These are phyloP conservation scores for Phymanthus crucifer DNA, from an alignment of 92 coral and sea anemone species.

Conservation along the genomic window DNA sequence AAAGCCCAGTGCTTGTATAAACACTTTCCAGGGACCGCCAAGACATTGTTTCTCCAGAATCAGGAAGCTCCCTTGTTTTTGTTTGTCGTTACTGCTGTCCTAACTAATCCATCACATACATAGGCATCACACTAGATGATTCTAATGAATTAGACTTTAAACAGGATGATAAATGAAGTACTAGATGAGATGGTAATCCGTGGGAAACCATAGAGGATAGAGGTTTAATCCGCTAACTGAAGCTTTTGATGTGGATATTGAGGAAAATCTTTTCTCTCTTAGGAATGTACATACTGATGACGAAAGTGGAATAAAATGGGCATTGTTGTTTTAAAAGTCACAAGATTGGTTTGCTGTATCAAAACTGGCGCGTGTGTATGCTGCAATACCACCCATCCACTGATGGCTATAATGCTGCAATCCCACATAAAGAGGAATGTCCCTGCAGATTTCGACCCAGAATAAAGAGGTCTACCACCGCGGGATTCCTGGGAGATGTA, in stretches of 20 bases:
- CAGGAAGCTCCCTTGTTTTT: conserved; percentile 33
- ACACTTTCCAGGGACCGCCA: conserved; percentile 21
- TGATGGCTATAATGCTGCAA: not conserved
- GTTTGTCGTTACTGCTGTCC: conserved; percentile 15
- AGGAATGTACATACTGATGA: conserved; percentile 25
- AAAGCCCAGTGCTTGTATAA: conserved; percentile 28
- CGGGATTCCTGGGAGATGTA: not conserved
- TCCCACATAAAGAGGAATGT: conserved; percentile 6
- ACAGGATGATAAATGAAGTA: conserved; percentile 12
- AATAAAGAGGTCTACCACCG: not conserved
- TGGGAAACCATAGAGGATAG: not conserved
- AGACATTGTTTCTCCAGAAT: conserved; percentile 4
- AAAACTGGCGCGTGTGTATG: not conserved
- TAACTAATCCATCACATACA: conserved; percentile 22
- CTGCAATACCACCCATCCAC: not conserved
- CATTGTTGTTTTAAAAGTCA: conserved; percentile 13
- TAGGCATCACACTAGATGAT: conserved; percentile 4
- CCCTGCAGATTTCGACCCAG: not conserved
- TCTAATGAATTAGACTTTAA: conserved; percentile 9
- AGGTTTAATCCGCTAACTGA: not conserved
- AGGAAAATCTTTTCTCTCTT: not conserved
- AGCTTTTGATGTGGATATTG: not conserved
- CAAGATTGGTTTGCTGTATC: conserved; percentile 15
- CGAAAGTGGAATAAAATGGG: conserved; percentile 2
- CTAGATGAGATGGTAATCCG: conserved; percentile 1